Base-by-base conservation (phyloP, 2,113 vertebrate genomes). In the Phylloscopus trochiloides region DNA sequence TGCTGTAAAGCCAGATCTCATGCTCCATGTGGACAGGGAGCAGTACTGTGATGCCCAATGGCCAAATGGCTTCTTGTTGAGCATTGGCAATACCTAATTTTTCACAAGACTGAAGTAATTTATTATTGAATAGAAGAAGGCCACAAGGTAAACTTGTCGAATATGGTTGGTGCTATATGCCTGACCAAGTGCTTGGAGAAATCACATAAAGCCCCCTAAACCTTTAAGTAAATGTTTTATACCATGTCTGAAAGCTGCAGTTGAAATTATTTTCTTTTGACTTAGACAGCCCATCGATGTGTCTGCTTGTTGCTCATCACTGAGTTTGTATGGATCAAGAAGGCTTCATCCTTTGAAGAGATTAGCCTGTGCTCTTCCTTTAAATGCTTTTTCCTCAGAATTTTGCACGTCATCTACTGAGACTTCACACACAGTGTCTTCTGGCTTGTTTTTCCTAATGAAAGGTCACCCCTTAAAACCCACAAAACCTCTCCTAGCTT, bases 1-100 rank as follows among this genome's bases (percentile, higher is more conserved):
- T 55, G 17, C 54, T 70, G 17, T 66, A 88, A 63, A 83, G 25
- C 84, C 19, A 9, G 1, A 1, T 86, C 5, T 54, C 0, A 0
- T 57, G 31, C 26, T 65, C 1, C 0, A 0, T 55, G 20, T 63
- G 26, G 48, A 12, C 7, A n/a, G 54, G 52, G 32, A 75, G 15
- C 20, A 43, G 28, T 3, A 6, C 43, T 47, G 10, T 26, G 66
- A 36, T 86, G 38, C 10, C 25, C 25, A 13, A 3, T 36, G 17
- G 40, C 57, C n/a, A 14, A 22, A 7, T 42, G 32, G 7, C 51
- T 58, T 74, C 79, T 67, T 67, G 38, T 18, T 78, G 15, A 50
- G 18, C 13, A 3, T n/a, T 67, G 8, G 14, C 28, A 58, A 25
- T 51, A 36, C 12, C 16, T 57, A 16, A 3, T 71, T 91, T 83